Conservation (phyloP, 2,888 invertebrate species). For the Idaea dimidiata region DNA sequence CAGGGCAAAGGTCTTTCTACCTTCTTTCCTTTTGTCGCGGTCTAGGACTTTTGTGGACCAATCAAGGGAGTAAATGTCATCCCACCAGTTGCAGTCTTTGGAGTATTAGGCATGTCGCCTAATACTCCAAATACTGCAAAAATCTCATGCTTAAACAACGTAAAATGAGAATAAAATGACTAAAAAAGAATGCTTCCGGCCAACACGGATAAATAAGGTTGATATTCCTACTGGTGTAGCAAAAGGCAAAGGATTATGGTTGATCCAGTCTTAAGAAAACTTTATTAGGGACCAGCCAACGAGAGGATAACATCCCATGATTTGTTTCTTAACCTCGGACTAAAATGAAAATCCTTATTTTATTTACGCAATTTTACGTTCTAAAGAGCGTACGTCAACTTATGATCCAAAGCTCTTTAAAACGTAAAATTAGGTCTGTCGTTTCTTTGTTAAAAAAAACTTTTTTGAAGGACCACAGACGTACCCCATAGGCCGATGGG, state of each 20-base stretch:
- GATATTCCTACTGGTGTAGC: background rate
- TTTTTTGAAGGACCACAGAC: no score
- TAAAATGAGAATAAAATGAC: background rate
- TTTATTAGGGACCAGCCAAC: background rate
- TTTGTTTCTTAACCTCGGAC: background rate
- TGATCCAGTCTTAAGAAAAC: background rate
- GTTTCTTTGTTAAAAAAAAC: background rate
- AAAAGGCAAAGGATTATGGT: background rate
- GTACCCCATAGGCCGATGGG: no score
- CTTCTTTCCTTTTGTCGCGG: no score
- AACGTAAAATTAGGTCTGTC: no score
- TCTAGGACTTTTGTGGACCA: no score
- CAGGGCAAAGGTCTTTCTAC: no score
- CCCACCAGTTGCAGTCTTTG: no score
- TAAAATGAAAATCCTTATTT: background rate
- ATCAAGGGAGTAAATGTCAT: no score
- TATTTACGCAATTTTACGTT: background rate
- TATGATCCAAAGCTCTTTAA: background rate
- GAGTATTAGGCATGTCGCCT: no score
- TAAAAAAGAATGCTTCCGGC: background rate
- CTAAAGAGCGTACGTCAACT: background rate
- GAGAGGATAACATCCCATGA: background rate
- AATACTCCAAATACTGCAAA: no score
- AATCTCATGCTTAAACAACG: no score
- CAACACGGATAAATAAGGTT: background rate